A percentile compares a stretch with the other conserved stretches of the same genome.
These are phyloP conservation scores for Ophraella communa DNA, from an alignment of 2,888 invertebrate species.

Conservation along the genomic window DNA sequence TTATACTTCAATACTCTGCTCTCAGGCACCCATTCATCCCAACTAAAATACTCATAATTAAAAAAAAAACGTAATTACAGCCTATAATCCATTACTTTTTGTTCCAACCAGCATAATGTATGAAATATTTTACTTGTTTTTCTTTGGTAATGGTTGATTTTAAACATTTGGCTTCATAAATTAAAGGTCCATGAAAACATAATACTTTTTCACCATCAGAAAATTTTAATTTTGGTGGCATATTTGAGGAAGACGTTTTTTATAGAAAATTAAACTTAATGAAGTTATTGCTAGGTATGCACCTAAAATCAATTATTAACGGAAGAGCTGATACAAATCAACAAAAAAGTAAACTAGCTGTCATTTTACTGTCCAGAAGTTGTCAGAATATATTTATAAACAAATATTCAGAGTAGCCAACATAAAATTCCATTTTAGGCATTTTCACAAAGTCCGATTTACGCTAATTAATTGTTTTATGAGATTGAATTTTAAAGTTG, in stretches of 20 bases:
- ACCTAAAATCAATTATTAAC: not conserved
- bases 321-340: not conserved
- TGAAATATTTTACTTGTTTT: conserved; percentile 87
- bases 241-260: conserved; percentile 27
- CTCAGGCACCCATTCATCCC: conserved; percentile 94
- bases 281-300: not conserved
- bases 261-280: not conserved
- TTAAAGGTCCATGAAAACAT: conserved; percentile 94
- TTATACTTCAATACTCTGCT: conserved; percentile 88
- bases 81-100: conserved; percentile 77
- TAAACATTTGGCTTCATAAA: conserved; percentile 96
- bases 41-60: conserved; percentile 61
- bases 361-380: not conserved
- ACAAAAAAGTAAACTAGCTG: not conserved
- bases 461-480: too few relatives aligned
- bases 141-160: conserved; percentile 83
- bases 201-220: conserved; percentile 78
- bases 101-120: conserved; percentile 98
- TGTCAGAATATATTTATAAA: not conserved
- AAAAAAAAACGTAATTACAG: not conserved
- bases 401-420: not conserved
- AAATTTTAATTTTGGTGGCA: conserved; percentile 54
- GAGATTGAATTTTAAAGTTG: too few relatives aligned
- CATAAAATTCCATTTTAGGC: not conserved
- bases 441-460: too few relatives aligned